Conservation (phyloP, 2,797 vertebrate species). For the Ceryle rudis region DNA sequence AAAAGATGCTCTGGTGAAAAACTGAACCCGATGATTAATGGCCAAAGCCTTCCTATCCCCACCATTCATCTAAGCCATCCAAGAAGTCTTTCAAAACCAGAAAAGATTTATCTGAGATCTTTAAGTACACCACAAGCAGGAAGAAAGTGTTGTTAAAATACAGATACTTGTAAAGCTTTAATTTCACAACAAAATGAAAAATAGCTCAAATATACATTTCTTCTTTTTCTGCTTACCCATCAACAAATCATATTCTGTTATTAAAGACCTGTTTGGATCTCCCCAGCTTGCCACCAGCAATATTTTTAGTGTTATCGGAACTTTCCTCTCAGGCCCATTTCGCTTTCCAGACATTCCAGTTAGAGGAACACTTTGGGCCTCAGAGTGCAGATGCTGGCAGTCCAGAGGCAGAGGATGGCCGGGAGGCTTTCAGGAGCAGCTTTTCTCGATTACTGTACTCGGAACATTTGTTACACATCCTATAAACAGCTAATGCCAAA, state of each 20-base stretch:
- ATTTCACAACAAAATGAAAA: constrained; percentile 8
- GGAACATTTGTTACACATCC: background rate
- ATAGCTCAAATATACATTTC: background rate
- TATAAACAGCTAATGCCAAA: constrained; percentile 3
- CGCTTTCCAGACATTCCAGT: background rate
- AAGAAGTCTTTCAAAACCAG: background rate
- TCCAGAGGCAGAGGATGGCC: background rate
- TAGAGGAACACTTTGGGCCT: background rate
- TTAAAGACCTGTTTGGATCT: background rate
- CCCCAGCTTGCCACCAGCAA: background rate
- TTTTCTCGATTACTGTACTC: background rate
- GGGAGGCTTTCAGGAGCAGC: background rate
- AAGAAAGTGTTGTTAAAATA: background rate
- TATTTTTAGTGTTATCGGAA: background rate
- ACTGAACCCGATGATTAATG: background rate
- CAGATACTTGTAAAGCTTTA: background rate
- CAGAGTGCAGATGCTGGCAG: background rate
- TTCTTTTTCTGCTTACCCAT: background rate
- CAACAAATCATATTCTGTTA: background rate
- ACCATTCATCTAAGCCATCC: background rate
- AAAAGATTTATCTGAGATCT: constrained; percentile 7
- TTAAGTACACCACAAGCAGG: background rate
- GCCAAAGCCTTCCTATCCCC: background rate
- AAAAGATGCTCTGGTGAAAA: constrained; percentile 43
- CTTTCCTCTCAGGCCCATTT: background rate